phyloP scores from a whole-genome alignment of 2,113 vertebrate species.

The Isichthys henryi region DNA sequence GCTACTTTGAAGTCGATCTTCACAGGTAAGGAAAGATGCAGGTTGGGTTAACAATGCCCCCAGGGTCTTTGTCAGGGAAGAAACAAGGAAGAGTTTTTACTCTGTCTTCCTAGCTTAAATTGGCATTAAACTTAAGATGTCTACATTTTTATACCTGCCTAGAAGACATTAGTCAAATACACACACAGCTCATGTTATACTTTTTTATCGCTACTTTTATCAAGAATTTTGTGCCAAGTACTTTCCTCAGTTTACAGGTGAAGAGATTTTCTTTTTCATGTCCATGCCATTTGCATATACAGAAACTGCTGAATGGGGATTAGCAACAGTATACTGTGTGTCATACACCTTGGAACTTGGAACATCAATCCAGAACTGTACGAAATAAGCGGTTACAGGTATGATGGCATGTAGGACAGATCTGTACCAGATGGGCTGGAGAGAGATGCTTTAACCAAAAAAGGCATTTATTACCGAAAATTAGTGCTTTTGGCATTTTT shows the following conservation, averaged over 20 bases:
- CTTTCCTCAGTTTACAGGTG: not conserved
- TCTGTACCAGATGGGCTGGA: not conserved
- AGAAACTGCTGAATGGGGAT: not conserved
- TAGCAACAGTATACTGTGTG: not conserved
- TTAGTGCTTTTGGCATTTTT: not conserved
- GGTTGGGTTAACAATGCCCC: not conserved
- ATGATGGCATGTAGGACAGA: not conserved
- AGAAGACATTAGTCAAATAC: not conserved
- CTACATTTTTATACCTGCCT: not conserved
- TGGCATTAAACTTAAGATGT: not conserved
- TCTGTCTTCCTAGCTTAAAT: not conserved
- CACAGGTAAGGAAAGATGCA: not conserved
- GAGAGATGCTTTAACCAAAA: not conserved
- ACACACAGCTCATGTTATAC: not conserved
- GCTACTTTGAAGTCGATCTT: not conserved
- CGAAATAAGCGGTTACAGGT: not conserved
- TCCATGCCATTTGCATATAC: not conserved
- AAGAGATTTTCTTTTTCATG: not conserved
- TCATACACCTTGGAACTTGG: not conserved
- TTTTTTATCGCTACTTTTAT: not conserved
- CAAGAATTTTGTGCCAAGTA: not conserved
- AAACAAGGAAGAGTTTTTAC: not conserved
- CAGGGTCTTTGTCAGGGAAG: not conserved
- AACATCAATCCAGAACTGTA: not conserved
- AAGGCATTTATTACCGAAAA: not conserved